These are phyloP conservation scores for Rousettus madagascariensis DNA, from an alignment of 2,797 vertebrate species.

Conservation along the genomic window DNA sequence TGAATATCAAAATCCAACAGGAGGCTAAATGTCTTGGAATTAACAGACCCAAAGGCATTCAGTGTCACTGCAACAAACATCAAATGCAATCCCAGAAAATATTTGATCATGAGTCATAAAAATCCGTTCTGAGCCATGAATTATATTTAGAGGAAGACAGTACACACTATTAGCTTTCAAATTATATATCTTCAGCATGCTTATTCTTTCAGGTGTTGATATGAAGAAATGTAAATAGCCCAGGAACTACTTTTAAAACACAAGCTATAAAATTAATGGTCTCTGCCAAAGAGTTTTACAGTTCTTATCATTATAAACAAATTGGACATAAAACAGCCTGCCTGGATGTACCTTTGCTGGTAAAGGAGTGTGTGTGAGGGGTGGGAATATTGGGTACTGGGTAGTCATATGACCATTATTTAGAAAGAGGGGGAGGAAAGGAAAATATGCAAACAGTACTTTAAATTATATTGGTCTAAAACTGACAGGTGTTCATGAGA, in stretches of 20 bases:
- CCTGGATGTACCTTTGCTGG: neutral
- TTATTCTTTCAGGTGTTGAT: conserved; percentile 71
- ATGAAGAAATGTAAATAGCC: conserved; percentile 65
- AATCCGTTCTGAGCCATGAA: conserved; percentile 72
- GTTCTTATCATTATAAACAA: conserved; percentile 71
- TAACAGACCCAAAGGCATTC: conserved; percentile 36
- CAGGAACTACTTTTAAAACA: conserved; percentile 70
- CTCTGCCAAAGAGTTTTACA: conserved; percentile 63
- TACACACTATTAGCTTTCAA: conserved; percentile 70
- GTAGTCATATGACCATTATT: conserved; percentile 50
- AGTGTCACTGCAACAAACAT: conserved; percentile 44
- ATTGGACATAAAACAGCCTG: conserved; percentile 66
- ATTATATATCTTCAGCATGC: conserved; percentile 71
- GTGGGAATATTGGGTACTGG: neutral
- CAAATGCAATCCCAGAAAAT: conserved; percentile 70
- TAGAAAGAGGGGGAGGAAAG: neutral
- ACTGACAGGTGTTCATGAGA: neutral
- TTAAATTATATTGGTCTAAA: conserved; percentile 62
- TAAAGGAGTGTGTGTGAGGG: neutral
- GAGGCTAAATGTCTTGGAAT: conserved; percentile 46
- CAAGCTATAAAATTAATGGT: conserved; percentile 80
- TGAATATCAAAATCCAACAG: neutral
- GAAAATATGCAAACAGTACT: conserved; percentile 26
- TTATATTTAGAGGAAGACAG: conserved; percentile 57
- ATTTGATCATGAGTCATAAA: conserved; percentile 76